A percentile compares a stretch with the other conserved stretches of the same genome.
phyloP scores from a whole-genome alignment of 2,113 vertebrate species.

The Zosterops japonicus region DNA sequence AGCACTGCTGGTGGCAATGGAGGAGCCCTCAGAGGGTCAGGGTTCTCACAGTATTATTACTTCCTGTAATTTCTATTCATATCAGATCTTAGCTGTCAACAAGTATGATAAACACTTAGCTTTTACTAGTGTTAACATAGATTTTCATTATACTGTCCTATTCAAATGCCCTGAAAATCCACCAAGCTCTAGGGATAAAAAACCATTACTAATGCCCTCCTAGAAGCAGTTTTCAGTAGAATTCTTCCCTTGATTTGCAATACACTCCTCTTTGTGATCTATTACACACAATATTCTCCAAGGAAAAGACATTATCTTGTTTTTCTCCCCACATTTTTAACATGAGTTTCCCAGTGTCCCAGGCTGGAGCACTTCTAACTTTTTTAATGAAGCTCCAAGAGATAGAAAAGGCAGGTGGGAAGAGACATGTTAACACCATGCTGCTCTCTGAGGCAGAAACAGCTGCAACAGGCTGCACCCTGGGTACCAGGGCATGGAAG shows the following conservation, averaged over 20 bases:
- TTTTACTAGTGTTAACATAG: background rate
- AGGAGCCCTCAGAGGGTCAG: background rate
- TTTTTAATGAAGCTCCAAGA: background rate
- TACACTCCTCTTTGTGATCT: background rate
- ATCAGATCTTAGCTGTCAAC: background rate
- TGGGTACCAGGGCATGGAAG: background rate
- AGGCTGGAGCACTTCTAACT: background rate
- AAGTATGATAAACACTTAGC: background rate
- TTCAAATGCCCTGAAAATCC: background rate
- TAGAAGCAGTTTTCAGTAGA: background rate
- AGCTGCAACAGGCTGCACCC: background rate
- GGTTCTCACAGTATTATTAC: background rate
- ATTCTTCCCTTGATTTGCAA: background rate
- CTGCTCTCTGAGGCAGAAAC: background rate
- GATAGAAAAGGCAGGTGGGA: fast-evolving
- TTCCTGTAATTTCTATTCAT: background rate
- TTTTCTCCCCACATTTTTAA: background rate
- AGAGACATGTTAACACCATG: background rate
- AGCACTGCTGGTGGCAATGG: background rate
- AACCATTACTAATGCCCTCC: background rate
- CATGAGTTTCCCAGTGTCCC: background rate
- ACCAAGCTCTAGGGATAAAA: background rate
- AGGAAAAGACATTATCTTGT: background rate
- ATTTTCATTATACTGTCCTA: background rate
- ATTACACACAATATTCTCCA: background rate